A percentile compares a stretch with the other conserved stretches of the same genome.
These are phyloP conservation scores for Gobio occitaniae DNA, from an alignment of 2,797 vertebrate genomes.

Conservation along the genomic window DNA sequence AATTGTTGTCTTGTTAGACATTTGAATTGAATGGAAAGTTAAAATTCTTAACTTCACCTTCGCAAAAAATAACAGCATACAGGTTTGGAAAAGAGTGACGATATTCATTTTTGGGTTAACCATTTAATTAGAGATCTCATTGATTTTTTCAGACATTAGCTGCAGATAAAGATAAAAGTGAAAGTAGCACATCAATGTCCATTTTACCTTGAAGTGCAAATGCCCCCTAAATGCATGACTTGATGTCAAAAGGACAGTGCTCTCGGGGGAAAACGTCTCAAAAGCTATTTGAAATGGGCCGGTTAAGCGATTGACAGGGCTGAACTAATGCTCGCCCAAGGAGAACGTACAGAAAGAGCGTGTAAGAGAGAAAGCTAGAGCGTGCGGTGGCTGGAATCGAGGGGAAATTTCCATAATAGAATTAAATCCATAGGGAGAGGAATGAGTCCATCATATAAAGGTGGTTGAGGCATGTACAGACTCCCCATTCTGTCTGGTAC, in stretches of 20 bases:
- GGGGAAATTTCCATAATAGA: conserved; percentile 77
- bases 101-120: not conserved
- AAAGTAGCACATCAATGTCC: not conserved
- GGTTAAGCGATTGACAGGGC: conserved; percentile 66
- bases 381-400: not conserved
- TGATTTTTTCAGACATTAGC: not conserved
- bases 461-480: conserved; percentile 62
- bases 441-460: conserved; percentile 74
- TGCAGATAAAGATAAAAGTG: conserved; percentile 7
- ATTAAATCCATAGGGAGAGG: conserved; percentile 71
- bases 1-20: too few relatives aligned
- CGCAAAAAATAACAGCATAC: not conserved
- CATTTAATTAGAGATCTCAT: not conserved
- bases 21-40: too few relatives aligned
- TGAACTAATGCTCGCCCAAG: conserved; percentile 51
- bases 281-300: conserved; percentile 76
- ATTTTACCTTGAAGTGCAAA: conserved; percentile 58
- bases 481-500: conserved; percentile 20
- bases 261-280: conserved; percentile 66
- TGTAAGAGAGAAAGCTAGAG: conserved; percentile 7
- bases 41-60: not conserved
- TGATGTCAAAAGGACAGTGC: conserved; percentile 60
- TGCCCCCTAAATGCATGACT: conserved; percentile 63
- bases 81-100: not conserved
- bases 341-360: conserved; percentile 36